Conservation (phyloP, 2,888 invertebrate genomes). For the Acanthosepion pharaonis region DNA sequence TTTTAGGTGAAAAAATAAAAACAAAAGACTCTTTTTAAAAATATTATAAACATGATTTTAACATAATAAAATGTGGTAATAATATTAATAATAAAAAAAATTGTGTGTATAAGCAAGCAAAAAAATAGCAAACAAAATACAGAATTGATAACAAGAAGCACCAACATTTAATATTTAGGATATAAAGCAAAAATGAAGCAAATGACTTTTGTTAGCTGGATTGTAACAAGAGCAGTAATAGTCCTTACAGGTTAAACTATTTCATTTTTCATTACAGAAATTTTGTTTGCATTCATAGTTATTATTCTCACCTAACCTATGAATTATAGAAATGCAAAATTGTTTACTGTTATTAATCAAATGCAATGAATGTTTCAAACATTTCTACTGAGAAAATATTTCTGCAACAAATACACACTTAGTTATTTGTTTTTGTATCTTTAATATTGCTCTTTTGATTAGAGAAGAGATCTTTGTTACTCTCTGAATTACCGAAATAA, state of each 20-base stretch:
- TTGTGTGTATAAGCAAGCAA: not conserved
- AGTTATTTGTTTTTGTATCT: too few species aligned
- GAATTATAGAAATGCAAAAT: too few species aligned
- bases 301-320: not conserved
- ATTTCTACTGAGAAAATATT: too few species aligned
- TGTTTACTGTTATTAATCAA: too few species aligned
- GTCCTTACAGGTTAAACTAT: not conserved
- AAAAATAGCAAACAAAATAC: not conserved
- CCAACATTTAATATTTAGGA: not conserved
- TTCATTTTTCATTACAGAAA: not conserved
- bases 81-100: not conserved
- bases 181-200: not conserved
- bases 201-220: not conserved
- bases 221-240: not conserved
- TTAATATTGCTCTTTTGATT: too few species aligned
- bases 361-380: too few species aligned
- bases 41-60: too few species aligned
- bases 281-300: not conserved
- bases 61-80: not conserved
- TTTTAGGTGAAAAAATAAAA: too few species aligned
- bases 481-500: too few species aligned
- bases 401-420: too few species aligned
- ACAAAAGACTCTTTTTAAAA: too few species aligned
- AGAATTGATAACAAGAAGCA: not conserved
- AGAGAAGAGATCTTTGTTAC: too few species aligned